Percentiles rank a stretch among this genome's conserved stretches.
phyloP scores from a whole-genome alignment of 2,113 vertebrate genomes.

The Geococcyx californianus region DNA sequence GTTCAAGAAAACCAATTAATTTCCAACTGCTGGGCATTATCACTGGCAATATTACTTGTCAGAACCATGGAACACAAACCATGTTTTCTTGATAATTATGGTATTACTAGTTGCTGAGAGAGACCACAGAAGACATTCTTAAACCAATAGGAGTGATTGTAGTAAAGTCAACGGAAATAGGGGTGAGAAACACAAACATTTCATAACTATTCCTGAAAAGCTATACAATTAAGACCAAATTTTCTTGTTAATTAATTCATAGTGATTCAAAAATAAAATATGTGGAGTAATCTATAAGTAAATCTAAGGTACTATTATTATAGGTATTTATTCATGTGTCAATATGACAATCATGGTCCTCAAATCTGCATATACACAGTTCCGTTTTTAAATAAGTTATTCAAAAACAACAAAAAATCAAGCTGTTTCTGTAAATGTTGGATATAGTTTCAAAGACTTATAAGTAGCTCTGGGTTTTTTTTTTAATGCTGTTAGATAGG shows the following conservation, averaged over 20 bases:
- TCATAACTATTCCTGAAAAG: not conserved
- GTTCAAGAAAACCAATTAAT: conserved; percentile 16
- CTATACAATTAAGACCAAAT: not conserved
- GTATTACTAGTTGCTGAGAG: not conserved
- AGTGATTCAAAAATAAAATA: not conserved
- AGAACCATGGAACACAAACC: not conserved
- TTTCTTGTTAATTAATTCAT: not conserved
- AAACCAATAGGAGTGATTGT: not conserved
- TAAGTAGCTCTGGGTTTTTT: not conserved
- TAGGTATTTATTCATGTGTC: not conserved
- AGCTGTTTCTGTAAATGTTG: not conserved
- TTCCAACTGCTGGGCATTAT: not conserved
- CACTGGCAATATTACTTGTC: not conserved
- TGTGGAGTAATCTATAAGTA: not conserved
- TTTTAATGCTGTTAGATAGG: not conserved
- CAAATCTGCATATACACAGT: not conserved
- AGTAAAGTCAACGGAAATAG: not conserved
- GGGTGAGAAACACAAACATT: not conserved
- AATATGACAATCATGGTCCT: not conserved
- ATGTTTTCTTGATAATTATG: not conserved
- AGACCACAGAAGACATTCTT: not conserved
- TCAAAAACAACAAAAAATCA: not conserved
- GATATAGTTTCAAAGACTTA: not conserved
- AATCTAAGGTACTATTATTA: not conserved
- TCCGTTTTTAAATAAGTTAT: not conserved